These are phyloP conservation scores for Tragelaphus buxtoni DNA, from an alignment of 2,113 vertebrate species.

Conservation along the genomic window DNA sequence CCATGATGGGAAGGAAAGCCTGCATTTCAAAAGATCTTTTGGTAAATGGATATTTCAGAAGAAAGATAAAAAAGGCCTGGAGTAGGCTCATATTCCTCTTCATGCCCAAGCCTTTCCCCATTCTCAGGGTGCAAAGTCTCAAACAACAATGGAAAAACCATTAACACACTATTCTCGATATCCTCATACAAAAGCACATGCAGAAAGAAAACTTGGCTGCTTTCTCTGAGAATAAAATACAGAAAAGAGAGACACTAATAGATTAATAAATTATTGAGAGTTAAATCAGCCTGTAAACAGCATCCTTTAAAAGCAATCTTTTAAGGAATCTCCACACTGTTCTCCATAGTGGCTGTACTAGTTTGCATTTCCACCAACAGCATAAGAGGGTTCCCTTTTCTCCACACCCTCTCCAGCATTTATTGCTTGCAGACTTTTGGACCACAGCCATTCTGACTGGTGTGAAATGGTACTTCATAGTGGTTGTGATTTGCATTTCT, in stretches of 20 bases:
- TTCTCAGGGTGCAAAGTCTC: neutral
- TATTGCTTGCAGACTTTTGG: too few relatives aligned
- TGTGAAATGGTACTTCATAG: too few relatives aligned
- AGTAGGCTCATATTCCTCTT: neutral
- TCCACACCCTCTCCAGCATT: too few relatives aligned
- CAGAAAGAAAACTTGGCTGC: conserved; percentile 44
- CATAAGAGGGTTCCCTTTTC: too few relatives aligned
- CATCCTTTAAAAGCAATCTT: conserved; percentile 52
- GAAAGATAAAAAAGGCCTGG: neutral
- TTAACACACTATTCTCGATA: neutral
- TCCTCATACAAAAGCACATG: neutral
- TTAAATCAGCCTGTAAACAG: conserved; percentile 61
- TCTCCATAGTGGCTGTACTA: too few relatives aligned
- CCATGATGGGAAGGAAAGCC: neutral
- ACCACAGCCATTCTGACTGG: too few relatives aligned
- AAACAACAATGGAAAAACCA: conserved; percentile 22
- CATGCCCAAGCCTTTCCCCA: neutral
- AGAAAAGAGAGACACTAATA: conserved; percentile 30
- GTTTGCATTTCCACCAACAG: too few relatives aligned
- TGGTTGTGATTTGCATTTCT: too few relatives aligned
- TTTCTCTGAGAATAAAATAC: conserved; percentile 52
- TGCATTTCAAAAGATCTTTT: neutral
- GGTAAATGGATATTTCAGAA: neutral
- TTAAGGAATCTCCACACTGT: neutral
- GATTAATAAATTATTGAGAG: conserved; percentile 72